These are phyloP conservation scores for Loriculus beryllinus DNA, from an alignment of 2,797 vertebrate species.

Conservation along the genomic window DNA sequence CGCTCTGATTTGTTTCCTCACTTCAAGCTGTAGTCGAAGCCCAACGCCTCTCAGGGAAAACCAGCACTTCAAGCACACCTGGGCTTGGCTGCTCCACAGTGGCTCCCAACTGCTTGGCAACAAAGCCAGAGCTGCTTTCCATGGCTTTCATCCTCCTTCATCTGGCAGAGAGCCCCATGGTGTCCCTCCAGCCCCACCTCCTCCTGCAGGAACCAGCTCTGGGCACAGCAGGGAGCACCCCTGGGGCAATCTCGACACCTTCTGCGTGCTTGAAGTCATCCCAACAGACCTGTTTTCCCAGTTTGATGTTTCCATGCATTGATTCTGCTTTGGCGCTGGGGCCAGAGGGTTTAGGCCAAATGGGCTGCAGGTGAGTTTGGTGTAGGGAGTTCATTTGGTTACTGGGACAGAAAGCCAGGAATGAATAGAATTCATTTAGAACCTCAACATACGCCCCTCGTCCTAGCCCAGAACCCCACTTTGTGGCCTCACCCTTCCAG, in stretches of 20 bases:
- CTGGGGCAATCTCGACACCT: neutral
- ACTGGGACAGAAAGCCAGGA: neutral
- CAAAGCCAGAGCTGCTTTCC: neutral
- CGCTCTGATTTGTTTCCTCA: accelerated
- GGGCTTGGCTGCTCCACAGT: neutral
- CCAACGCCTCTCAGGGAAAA: neutral
- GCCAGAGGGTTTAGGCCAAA: neutral
- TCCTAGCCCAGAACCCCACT: neutral
- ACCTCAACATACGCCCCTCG: neutral
- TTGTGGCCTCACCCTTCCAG: neutral
- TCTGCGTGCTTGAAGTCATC: accelerated
- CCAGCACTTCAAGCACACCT: neutral
- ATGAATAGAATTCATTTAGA: neutral
- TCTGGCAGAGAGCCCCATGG: neutral
- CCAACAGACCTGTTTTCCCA: conserved; percentile 38
- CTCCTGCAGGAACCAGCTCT: neutral
- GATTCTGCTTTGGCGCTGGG: neutral
- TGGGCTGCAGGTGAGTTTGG: neutral
- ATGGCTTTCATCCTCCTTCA: neutral
- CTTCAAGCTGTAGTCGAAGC: neutral
- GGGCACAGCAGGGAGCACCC: neutral
- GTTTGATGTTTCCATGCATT: neutral
- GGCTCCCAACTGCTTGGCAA: neutral
- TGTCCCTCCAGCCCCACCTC: neutral
- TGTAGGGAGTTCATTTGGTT: neutral